Evolutionary conservation across 2,113 vertebrate genomes (phyloP), one percentile per base, ranked within the genome.

Genomic region (Tinamus guttatus): DNA sequence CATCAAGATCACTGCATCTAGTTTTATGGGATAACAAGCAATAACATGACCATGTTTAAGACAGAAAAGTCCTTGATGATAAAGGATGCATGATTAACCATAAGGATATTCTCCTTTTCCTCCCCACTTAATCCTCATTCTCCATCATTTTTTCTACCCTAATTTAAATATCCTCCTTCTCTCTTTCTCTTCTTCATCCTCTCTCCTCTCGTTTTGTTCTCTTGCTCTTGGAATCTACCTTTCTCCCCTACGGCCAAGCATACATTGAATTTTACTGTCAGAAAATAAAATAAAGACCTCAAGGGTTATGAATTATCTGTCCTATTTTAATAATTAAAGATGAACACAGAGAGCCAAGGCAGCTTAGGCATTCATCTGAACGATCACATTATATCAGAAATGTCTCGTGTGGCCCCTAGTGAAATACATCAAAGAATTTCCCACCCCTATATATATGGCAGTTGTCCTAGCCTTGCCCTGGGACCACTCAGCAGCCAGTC

Each of bases 251-350:
- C 74, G 91, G 86, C 92, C 65, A 92, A 90, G 80, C 85, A 40
- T 65, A 81, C 76, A 94, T 68, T 97, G 86, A 87, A 97, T 97
- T 96, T 94, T 81, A 90, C 87, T 90, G 95, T 80, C 89, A 95
- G 93, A 97, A 98, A 98, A 97, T 94, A 97, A 97, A 97, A 97
- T 93, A 92, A 96, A 95, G 97, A 97, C 95, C 97, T 97, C 93
- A 97, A 98, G 97, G 92, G 88, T 84, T 95, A 95, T 90, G 96
- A 97, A 97, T 98, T 97, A 97, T 97, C 97, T 97, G 95, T 96
- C 91, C 92, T 97, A 90, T 94, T 97, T 98, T 97, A 98, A 97
- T 97, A 98, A 98, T 98, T 98, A 97, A 98, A 98, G 91, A 96
- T 91, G 96, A 98, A 97, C 94, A 95, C 82, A 92, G 80, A 94